Base-by-base conservation (phyloP, 2,888 invertebrate genomes). In the Papilio gigon region DNA sequence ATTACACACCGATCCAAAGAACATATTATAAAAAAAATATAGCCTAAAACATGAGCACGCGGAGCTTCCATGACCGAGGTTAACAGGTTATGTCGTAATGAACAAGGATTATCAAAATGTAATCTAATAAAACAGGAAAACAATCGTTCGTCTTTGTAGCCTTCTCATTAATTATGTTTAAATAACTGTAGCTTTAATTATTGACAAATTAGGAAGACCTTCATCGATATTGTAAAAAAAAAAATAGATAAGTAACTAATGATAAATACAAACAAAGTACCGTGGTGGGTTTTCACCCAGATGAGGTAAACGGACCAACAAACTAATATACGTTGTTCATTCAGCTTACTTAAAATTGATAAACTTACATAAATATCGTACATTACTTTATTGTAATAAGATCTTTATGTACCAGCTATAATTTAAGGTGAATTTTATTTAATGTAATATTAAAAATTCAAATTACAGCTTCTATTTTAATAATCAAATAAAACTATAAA, bases 31-130 rank as follows among this genome's bases (percentile, higher is more conserved):
- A 67, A 64, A 1, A 37, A 37, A 40, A 59, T 27, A 33, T 53
- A 69, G 60, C 65, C 65, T 69, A 30, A 65, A 65, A 53, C 14
- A 40, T 25, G 40, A 25, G 47, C 63, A 64, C 50, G 64, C 59
- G 47, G 37, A 20, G 42, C 14, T 47, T 37, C 33, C 22, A 40
- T 47, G 42, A 14, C 42, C 25, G 22, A 47, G 63, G 56, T 62
- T 42, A 58, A 17, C 11, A 60, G 59, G 66, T 66, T 61, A 66
- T 14, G 17, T 50, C 47, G 27, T 30, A 47, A 66, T 61, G 14
- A 59, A 58, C 25, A 35, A 47, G 40, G 35, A 68, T 64, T 42
- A 56, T 65, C 37, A 37, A 44, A 59, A 25, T 44, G 27, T 44
- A 25, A 53, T 53, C 42, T 59, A 59, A 27, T 27, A 50, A 14